phyloP scores from a whole-genome alignment of 2,797 vertebrate genomes.

The Sparus aurata region DNA sequence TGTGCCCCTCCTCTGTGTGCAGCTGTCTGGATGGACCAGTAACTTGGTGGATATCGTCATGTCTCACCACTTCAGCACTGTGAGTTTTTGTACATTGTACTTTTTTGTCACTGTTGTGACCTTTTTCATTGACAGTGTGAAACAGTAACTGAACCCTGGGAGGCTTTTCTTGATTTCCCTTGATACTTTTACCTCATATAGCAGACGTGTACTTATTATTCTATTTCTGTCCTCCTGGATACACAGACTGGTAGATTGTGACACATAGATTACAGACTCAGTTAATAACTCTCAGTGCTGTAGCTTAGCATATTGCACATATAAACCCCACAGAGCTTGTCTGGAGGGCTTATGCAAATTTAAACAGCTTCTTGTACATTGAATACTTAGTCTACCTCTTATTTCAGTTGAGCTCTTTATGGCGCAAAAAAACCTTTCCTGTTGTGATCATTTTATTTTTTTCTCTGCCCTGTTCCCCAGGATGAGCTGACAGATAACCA shows the following conservation, averaged over 20 bases:
- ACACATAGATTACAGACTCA: not conserved
- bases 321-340: not conserved
- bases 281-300: constrained; percentile 14
- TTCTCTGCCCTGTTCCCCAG: constrained; percentile 71
- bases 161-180: constrained; percentile 62
- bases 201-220: constrained; percentile 46
- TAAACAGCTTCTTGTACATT: not conserved
- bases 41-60: constrained; percentile 95
- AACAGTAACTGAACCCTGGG: constrained; percentile 17
- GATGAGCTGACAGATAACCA: constrained; percentile 96
- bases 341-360: not conserved
- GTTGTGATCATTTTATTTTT: not conserved
- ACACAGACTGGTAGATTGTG: not conserved
- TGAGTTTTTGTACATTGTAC: constrained; percentile 82
- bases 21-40: constrained; percentile 97
- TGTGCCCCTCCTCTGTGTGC: constrained; percentile 49
- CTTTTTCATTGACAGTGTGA: constrained; percentile 32
- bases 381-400: not conserved
- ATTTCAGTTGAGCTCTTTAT: not conserved
- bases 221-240: constrained; percentile 37
- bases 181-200: constrained; percentile 18
- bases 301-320: not conserved
- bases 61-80: constrained; percentile 96
- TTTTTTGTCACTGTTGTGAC: constrained; percentile 11
- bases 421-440: not conserved